Conservation (phyloP, 2,888 invertebrate genomes). For the Trissolcus japonicus region DNA sequence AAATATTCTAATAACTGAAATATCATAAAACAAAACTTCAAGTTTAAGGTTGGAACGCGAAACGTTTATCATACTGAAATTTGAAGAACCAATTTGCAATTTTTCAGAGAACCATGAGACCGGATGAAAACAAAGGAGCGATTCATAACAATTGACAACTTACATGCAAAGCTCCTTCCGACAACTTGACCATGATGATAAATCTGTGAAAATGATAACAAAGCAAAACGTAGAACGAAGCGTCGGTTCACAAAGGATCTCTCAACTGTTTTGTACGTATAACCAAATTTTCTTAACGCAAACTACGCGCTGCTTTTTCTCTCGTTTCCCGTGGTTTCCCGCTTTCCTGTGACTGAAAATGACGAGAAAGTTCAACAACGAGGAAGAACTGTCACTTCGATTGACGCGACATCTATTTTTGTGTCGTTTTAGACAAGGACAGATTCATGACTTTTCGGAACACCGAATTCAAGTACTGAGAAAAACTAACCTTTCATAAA, state of each 20-base stretch:
- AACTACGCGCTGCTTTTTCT: neutral
- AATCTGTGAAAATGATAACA: neutral
- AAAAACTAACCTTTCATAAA: neutral
- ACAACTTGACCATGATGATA: neutral
- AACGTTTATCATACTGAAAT: neutral
- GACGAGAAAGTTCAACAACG: neutral
- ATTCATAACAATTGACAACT: neutral
- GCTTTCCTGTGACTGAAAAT: neutral
- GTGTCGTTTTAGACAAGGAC: neutral
- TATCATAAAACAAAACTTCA: neutral
- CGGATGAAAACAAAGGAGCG: neutral
- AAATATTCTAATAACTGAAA: neutral
- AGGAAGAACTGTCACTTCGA: neutral
- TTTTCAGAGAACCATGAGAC: neutral
- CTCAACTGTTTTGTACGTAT: neutral
- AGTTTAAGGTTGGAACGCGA: neutral
- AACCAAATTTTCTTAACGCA: neutral
- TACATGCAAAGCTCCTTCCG: constrained; percentile 15
- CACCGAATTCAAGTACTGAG: neutral
- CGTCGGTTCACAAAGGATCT: neutral
- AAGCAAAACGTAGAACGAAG: neutral
- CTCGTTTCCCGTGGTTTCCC: constrained; percentile 8
- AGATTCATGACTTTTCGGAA: neutral
- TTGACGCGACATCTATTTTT: neutral
- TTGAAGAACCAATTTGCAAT: neutral